A percentile compares a stretch with the other conserved stretches of the same genome.
phyloP scores from a whole-genome alignment of 2,797 vertebrate genomes.

The Poeciliopsis presidionis region DNA sequence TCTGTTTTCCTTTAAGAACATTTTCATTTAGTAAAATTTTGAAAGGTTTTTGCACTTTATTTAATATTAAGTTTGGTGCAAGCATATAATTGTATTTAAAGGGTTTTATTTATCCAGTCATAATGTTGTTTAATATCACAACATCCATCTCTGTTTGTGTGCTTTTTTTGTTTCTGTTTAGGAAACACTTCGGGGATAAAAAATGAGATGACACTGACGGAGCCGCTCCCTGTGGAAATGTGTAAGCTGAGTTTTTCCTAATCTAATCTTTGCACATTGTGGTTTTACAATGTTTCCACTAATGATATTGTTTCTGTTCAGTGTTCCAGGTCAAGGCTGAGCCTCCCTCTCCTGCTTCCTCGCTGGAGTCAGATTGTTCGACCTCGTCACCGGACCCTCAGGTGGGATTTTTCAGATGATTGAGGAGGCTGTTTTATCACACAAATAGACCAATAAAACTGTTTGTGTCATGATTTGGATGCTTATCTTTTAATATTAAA shows the following conservation, averaged over 20 bases:
- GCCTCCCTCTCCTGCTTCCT: conserved; percentile 86
- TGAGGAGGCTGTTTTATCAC: not conserved
- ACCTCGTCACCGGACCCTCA: conserved; percentile 73
- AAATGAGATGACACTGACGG: conserved; percentile 71
- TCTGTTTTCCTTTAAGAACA: not conserved
- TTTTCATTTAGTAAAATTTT: not conserved
- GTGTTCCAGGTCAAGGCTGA: conserved; percentile 90
- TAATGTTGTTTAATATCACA: not conserved
- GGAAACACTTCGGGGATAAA: conserved; percentile 67
- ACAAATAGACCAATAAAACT: not conserved
- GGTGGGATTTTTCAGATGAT: conserved; percentile 49
- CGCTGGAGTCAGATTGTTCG: conserved; percentile 75
- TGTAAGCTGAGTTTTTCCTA: conserved; percentile 57
- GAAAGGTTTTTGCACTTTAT: not conserved
- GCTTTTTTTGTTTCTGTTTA: conserved; percentile 21
- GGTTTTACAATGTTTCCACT: not conserved
- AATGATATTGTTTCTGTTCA: conserved; percentile 36
- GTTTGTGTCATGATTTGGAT: not conserved
- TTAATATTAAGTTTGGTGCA: not conserved
- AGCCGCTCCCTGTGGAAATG: conserved; percentile 80
- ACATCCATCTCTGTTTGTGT: not conserved
- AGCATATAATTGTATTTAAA: not conserved
- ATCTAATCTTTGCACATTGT: fast-evolving
- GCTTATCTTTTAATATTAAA: not conserved
- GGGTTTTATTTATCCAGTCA: not conserved